phyloP scores from a whole-genome alignment of 1,140 invertebrate genomes.

The Eulimnadia texana region DNA sequence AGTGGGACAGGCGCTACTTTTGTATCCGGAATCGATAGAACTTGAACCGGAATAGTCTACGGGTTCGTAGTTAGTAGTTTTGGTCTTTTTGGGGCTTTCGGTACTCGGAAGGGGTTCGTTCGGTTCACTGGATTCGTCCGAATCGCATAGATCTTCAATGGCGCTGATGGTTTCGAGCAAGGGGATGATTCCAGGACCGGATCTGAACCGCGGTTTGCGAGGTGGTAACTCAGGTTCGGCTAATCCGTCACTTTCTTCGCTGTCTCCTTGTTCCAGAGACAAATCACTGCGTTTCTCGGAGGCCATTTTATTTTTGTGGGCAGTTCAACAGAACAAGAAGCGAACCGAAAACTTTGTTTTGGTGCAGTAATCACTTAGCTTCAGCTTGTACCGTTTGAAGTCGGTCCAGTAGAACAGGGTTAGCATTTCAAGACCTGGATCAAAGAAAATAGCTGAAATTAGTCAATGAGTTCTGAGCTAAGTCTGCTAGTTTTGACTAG shows the following conservation, averaged over 20 bases:
- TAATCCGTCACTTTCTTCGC: neutral
- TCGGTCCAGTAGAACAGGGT: no score
- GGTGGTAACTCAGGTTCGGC: neutral
- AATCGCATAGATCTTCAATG: conserved; percentile 24
- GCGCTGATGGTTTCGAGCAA: conserved; percentile 29
- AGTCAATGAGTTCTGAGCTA: no score
- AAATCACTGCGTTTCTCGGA: neutral
- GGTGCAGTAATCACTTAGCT: neutral
- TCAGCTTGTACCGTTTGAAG: no score
- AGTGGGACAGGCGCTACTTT: conserved; percentile 29
- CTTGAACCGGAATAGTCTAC: conserved; percentile 30
- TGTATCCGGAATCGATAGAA: conserved; percentile 32
- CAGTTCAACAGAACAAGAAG: neutral
- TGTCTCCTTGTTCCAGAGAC: neutral
- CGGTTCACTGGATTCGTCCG: conserved; percentile 24
- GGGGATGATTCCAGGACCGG: conserved; percentile 21
- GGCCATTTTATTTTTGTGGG: no score
- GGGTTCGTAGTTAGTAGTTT: conserved; percentile 20
- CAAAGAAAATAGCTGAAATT: no score
- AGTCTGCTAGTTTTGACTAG: no score
- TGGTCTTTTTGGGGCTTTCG: neutral
- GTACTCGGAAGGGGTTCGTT: conserved; percentile 5
- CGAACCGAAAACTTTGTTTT: neutral
- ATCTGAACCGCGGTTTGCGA: neutral
- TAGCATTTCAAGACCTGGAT: no score